These are phyloP conservation scores for Colossoma macropomum DNA, from an alignment of 2,113 vertebrate genomes.

Conservation along the genomic window DNA sequence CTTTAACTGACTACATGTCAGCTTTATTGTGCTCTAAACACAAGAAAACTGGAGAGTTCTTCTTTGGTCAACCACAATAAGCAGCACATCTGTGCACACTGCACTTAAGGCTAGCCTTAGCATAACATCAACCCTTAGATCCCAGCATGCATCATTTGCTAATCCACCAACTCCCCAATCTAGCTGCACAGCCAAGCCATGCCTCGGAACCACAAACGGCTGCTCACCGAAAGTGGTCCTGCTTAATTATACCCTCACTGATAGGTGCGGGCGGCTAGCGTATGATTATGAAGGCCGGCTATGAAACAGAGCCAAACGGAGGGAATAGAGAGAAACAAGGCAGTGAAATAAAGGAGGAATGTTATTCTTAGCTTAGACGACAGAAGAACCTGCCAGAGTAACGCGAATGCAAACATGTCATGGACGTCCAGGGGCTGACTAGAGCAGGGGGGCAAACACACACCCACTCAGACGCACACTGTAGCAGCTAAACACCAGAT, in stretches of 20 bases:
- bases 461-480: neutral
- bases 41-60: neutral
- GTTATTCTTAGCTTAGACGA: neutral
- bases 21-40: neutral
- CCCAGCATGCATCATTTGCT: conserved; percentile 25
- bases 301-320: conserved; percentile 17
- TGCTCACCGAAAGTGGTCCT: conserved; percentile 34
- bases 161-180: conserved; percentile 35
- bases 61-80: neutral
- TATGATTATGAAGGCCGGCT: conserved; percentile 47
- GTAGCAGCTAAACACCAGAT: conserved; percentile 15
- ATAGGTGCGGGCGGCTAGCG: conserved; percentile 28
- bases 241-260: conserved; percentile 50
- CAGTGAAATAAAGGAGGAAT: neutral
- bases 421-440: neutral
- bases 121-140: conserved; percentile 16
- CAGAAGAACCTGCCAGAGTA: neutral
- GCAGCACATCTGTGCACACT: conserved; percentile 4
- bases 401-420: conserved; percentile 13
- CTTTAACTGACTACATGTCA: no score
- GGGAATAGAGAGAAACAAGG: neutral
- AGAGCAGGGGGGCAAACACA: neutral
- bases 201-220: conserved; percentile 47
- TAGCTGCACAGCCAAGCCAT: conserved; percentile 5
- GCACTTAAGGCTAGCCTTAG: conserved; percentile 21